A percentile compares a stretch with the other conserved stretches of the same genome.
phyloP scores from a whole-genome alignment of 2,113 vertebrate species.

The Theropithecus gelada region DNA sequence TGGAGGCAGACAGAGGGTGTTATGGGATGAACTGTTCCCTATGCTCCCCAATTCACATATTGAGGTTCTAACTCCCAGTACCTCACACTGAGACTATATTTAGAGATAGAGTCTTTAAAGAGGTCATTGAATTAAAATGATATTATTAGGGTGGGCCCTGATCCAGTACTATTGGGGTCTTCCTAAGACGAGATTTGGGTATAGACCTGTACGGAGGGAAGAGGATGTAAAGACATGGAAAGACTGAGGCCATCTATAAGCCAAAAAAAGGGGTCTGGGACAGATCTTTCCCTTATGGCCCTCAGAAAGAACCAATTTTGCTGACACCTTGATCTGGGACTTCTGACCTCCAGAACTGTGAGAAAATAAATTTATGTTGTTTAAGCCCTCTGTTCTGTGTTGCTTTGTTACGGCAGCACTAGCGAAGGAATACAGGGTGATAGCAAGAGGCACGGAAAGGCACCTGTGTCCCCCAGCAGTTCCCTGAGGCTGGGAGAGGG shows the following conservation, averaged over 20 bases:
- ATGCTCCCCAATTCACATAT: background rate
- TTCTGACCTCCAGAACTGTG: background rate
- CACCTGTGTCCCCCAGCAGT: background rate
- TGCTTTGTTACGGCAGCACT: rapidly evolving
- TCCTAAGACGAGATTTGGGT: background rate
- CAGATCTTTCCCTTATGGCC: no score
- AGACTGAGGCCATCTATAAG: background rate
- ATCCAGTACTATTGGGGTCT: no score
- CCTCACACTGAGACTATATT: background rate
- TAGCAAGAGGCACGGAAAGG: background rate
- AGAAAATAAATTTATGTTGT: background rate
- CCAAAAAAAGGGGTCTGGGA: background rate
- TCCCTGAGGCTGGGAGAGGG: background rate
- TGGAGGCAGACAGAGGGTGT: background rate
- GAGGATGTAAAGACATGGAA: background rate
- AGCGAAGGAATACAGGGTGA: background rate
- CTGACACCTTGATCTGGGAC: background rate
- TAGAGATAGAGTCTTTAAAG: background rate
- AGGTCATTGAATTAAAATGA: background rate
- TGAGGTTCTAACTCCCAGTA: background rate
- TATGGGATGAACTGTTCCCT: background rate
- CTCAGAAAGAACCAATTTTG: background rate
- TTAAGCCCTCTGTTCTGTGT: background rate
- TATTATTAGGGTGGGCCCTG: background rate
- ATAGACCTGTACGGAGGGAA: background rate